Conservation (phyloP, 2,113 vertebrate species). For the Chroicocephalus ridibundus region DNA sequence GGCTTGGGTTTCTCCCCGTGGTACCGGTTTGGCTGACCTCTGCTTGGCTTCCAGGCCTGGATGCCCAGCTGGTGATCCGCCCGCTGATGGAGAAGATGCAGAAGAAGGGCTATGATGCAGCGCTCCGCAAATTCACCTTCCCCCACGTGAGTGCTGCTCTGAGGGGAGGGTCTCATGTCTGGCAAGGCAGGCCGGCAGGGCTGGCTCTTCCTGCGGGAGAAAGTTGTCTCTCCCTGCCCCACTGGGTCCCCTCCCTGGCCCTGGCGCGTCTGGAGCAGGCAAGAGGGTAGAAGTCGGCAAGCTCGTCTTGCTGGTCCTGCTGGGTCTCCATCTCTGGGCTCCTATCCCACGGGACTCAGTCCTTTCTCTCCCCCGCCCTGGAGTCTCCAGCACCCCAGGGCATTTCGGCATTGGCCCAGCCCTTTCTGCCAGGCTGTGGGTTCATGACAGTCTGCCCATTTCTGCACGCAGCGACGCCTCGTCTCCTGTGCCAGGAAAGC, state of each 20-base stretch:
- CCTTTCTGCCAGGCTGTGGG: neutral
- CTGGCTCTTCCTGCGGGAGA: neutral
- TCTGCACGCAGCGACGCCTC: conserved; percentile 77
- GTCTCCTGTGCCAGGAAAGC: conserved; percentile 88
- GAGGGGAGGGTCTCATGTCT: no score
- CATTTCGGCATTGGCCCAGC: neutral
- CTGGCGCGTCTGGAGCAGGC: fast-evolving
- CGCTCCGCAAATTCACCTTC: conserved; percentile 82
- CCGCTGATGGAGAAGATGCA: conserved; percentile 90
- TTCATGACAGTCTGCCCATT: neutral
- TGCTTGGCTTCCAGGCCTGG: conserved; percentile 78
- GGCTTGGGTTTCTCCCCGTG: fast-evolving
- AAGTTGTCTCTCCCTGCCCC: neutral
- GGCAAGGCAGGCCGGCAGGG: neutral
- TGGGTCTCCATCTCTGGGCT: neutral
- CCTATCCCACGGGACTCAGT: neutral
- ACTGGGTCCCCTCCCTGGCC: neutral
- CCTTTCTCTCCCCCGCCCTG: fast-evolving
- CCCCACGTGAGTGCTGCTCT: conserved; percentile 84
- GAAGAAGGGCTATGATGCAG: conserved; percentile 79
- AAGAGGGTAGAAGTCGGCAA: neutral
- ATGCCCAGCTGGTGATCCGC: conserved; percentile 88
- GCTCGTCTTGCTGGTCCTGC: conserved; percentile 19
- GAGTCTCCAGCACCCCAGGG: neutral
- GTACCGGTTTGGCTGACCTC: fast-evolving